Evolutionary conservation across 2,888 invertebrate species (phyloP).

Genomic region (Sthenelais limicola): DNA sequence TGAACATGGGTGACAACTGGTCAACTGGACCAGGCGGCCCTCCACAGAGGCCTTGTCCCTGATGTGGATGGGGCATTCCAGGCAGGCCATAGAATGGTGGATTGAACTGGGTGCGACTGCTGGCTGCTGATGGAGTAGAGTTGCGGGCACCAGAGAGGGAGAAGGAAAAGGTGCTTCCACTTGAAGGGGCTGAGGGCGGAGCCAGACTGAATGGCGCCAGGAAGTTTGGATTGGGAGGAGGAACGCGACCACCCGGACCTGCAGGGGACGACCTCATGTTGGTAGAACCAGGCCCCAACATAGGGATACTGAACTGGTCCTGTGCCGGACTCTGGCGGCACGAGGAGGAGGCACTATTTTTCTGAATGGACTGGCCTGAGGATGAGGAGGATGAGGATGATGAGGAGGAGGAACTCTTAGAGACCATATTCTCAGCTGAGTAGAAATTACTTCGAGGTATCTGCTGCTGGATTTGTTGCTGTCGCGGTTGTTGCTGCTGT

Average conservation of each 20-base stretch:
- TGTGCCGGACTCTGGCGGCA: constrained; percentile 6
- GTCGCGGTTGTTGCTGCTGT: constrained; percentile 45
- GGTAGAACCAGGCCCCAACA: neutral
- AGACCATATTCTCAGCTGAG: constrained; percentile 32
- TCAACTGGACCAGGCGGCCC: neutral
- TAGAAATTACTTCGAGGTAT: constrained; percentile 27
- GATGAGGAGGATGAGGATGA: neutral
- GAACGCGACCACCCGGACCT: neutral
- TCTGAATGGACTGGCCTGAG: neutral
- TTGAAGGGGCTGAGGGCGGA: constrained; percentile 6
- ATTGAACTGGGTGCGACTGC: constrained; percentile 14
- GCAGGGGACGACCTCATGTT: too few species aligned
- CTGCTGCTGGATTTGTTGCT: constrained; percentile 47
- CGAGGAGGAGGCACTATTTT: neutral
- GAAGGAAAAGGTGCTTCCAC: constrained; percentile 36
- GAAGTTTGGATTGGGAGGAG: neutral
- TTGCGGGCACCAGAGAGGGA: constrained; percentile 18
- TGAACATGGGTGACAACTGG: constrained; percentile 20
- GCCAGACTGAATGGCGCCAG: neutral
- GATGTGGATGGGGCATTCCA: constrained; percentile 1
- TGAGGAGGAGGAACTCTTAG: neutral
- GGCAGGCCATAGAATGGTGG: neutral
- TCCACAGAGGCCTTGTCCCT: neutral
- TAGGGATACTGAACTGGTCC: constrained; percentile 5
- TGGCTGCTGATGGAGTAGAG: constrained; percentile 21